These are phyloP conservation scores for Aphaenogaster floridana DNA, from an alignment of 1,140 invertebrate species.

Conservation along the genomic window DNA sequence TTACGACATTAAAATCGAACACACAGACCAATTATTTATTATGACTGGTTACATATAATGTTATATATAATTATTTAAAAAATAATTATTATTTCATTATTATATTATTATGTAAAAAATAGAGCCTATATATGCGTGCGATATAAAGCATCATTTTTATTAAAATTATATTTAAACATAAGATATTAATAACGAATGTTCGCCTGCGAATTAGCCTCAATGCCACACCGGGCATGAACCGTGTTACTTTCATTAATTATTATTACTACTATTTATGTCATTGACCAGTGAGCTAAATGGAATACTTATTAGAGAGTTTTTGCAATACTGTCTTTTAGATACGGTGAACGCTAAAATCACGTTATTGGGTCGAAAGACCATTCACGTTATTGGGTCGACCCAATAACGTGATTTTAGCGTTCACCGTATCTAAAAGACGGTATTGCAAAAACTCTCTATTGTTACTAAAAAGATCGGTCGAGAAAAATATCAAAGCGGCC, in stretches of 20 bases:
- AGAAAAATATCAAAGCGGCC: background rate
- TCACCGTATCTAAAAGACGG: no score
- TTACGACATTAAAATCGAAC: background rate
- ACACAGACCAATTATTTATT: background rate
- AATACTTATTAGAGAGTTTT: no score
- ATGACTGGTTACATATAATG: background rate
- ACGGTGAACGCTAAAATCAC: no score
- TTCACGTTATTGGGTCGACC: no score
- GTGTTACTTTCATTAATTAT: constrained; percentile 3
- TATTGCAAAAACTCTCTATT: no score
- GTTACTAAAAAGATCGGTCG: background rate
- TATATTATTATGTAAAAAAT: no score
- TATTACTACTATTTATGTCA: background rate
- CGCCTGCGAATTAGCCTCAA: background rate
- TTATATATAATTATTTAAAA: background rate
- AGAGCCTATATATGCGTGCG: no score
- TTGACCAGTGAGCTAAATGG: background rate
- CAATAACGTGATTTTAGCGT: no score
- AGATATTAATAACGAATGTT: constrained; percentile 12
- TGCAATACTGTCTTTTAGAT: no score
- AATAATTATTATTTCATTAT: background rate
- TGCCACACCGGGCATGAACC: background rate
- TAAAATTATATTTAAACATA: constrained; percentile 3
- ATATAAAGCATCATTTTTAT: background rate
- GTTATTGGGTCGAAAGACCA: no score